A percentile compares a stretch with the other conserved stretches of the same genome.
phyloP scores from a whole-genome alignment of 2,797 vertebrate genomes.

The Cephalopachus bancanus region DNA sequence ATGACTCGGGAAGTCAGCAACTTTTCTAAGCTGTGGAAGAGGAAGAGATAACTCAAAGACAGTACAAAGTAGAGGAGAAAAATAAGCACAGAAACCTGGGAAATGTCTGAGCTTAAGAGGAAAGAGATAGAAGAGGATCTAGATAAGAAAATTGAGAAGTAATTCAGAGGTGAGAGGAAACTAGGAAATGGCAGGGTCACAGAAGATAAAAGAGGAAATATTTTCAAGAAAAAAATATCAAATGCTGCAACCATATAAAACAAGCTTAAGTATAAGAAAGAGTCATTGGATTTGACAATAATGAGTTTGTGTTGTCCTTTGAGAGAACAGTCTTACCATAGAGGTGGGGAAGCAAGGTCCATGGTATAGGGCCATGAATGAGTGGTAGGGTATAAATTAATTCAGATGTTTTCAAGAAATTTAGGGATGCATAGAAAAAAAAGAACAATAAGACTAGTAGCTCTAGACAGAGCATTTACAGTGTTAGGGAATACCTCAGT shows the following conservation, averaged over 20 bases:
- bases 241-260: neutral
- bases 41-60: neutral
- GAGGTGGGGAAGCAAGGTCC: neutral
- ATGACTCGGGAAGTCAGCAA: neutral
- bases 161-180: conserved; percentile 17
- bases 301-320: neutral
- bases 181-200: neutral
- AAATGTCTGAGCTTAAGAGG: neutral
- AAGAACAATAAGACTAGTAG: neutral
- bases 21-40: neutral
- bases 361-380: fast-evolving
- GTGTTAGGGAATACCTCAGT: neutral
- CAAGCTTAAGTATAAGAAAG: neutral
- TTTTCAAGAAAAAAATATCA: conserved; percentile 41
- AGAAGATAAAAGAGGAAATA: conserved; percentile 58
- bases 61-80: neutral
- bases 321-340: neutral
- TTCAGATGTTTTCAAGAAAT: neutral
- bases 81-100: neutral
- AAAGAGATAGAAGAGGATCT: conserved; percentile 35
- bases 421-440: neutral
- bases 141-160: conserved; percentile 49
- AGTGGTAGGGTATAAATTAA: neutral
- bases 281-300: neutral
- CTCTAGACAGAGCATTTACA: neutral